Conservation (phyloP, 2,797 vertebrate genomes). For the Hippopotamyrus pictus region DNA sequence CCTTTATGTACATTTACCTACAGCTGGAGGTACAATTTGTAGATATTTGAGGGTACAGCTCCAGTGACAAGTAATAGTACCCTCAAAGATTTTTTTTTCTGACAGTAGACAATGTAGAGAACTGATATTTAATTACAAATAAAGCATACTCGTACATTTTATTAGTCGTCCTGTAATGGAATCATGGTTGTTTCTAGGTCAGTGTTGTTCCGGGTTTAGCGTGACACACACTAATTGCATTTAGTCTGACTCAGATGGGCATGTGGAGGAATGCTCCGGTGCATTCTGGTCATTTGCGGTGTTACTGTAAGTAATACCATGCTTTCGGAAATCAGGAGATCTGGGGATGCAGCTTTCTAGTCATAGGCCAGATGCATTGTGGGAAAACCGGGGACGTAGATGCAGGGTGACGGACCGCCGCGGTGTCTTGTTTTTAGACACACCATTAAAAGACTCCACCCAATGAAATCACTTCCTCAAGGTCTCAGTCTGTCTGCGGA, state of each 20-base stretch:
- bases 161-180: background rate
- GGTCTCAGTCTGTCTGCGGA: background rate
- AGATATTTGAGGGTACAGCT: background rate
- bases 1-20: background rate
- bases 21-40: background rate
- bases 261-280: background rate
- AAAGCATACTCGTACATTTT: background rate
- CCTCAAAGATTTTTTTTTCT: background rate
- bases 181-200: background rate
- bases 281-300: background rate
- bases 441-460: background rate
- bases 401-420: background rate
- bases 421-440: background rate
- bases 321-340: background rate
- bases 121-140: background rate
- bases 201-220: background rate
- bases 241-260: background rate
- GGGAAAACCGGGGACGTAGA: background rate
- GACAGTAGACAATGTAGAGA: background rate
- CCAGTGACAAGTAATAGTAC: background rate
- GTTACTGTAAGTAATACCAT: background rate
- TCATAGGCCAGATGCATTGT: background rate
- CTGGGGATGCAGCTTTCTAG: background rate
- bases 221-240: background rate
- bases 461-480: background rate